Conservation (phyloP, 1,140 invertebrate genomes). For the Cydia pomonella region DNA sequence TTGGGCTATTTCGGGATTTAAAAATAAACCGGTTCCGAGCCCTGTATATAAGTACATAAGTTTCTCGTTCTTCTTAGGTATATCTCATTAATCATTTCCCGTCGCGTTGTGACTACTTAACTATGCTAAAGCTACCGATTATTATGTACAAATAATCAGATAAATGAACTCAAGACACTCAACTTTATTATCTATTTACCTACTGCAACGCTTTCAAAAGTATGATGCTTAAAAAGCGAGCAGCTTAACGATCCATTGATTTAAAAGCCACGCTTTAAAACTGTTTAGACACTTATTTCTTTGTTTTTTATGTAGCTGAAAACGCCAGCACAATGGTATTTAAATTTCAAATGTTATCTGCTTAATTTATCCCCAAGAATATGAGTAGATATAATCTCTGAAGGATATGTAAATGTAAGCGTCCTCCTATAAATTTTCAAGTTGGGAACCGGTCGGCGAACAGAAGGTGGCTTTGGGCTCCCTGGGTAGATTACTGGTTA, state of each 20-base stretch:
- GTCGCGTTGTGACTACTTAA: no score
- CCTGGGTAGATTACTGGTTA: background rate
- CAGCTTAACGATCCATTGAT: background rate
- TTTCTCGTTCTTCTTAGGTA: no score
- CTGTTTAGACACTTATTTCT: background rate
- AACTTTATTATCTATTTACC: background rate
- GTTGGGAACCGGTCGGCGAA: conserved; percentile 20
- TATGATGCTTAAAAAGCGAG: background rate
- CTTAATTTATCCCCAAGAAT: conserved; percentile 23
- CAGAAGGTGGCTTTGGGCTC: conserved; percentile 13
- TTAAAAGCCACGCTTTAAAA: background rate
- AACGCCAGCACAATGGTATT: conserved; percentile 22
- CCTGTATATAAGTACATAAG: no score
- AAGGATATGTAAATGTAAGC: conserved; percentile 24
- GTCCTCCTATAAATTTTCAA: conserved; percentile 27
- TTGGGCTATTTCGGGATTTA: no score
- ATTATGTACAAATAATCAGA: no score
- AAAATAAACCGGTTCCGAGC: no score
- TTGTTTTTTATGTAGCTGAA: conserved; percentile 23
- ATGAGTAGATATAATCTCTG: conserved; percentile 26
- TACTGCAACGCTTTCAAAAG: background rate
- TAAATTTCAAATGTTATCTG: conserved; percentile 30
- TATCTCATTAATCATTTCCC: no score
- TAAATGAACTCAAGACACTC: background rate
- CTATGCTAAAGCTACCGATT: no score